Conservation (phyloP, 2,888 invertebrate species). For the Carcina quercana region DNA sequence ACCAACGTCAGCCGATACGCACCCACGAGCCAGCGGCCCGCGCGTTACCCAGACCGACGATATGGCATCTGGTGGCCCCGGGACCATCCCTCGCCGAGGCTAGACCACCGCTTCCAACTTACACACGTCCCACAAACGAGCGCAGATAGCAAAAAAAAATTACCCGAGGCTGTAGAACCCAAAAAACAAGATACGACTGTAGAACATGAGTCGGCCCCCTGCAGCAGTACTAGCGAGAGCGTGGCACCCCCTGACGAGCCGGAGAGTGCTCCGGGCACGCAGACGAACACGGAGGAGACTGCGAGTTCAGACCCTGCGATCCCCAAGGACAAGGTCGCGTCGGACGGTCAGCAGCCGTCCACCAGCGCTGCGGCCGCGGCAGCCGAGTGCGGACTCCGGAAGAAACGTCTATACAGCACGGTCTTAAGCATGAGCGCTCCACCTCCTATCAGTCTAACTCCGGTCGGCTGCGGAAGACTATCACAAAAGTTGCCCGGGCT, state of each 20-base stretch:
- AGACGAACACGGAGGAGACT: constrained; percentile 12
- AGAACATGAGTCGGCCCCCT: constrained; percentile 20
- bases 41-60: constrained; percentile 44
- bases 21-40: constrained; percentile 50
- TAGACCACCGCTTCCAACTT: constrained; percentile 39
- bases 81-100: constrained; percentile 41
- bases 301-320: constrained; percentile 24
- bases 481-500: constrained; percentile 58
- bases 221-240: constrained; percentile 20
- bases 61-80: constrained; percentile 56
- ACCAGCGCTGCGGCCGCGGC: constrained; percentile 49
- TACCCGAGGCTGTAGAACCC: constrained; percentile 20
- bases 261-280: constrained; percentile 22
- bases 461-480: constrained; percentile 44
- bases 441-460: constrained; percentile 37
- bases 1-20: constrained; percentile 60
- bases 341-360: constrained; percentile 43
- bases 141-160: background rate
- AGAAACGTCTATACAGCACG: constrained; percentile 70
- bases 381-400: constrained; percentile 38
- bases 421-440: constrained; percentile 67
- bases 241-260: constrained; percentile 13
- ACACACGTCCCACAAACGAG: constrained; percentile 24
- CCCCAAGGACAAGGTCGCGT: constrained; percentile 29
- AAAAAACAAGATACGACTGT: constrained; percentile 18